Evolutionary conservation across 1,140 invertebrate genomes (phyloP), one percentile per base, ranked within the genome.

Genomic region (Lasioglossum albipes): DNA sequence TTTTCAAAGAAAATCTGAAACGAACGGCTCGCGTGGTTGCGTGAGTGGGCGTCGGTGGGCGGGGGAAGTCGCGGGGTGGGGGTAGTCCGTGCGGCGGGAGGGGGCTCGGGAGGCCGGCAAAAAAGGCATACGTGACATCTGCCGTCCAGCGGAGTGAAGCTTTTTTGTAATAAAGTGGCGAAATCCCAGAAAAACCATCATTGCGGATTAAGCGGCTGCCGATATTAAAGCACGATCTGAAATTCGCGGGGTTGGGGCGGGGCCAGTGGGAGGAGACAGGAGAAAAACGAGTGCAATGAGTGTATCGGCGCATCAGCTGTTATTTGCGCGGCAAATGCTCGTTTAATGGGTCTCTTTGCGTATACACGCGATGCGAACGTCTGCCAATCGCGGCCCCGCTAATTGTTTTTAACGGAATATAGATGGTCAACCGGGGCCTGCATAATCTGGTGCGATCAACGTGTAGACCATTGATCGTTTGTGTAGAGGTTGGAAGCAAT

Each of bases 161-260:
- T 86, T 92, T 93, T 93, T 93, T 93, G 91, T 91, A 92, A 93
- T 93, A 92, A 93, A 92, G 90, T 87, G 82, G 77, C 75, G 88
- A 86, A 87, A 87, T 89, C 84, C 78, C 75, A 81, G 87, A 90
- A 91, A 92, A 92, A 92, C 81, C 82, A 78, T 87, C 89, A 84
- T 89, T 86, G 89, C 90, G 86, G 88, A 90, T 91, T 91, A 90
- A 89, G 88, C 89, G 84, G 83, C 76, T 72, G 81, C 89, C 85
- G 89, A 91, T 91, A 90, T 90, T 91, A 87, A 89, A 90, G 84
- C 82, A 88, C 86, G 88, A 89, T 90, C 87, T 88, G 87, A 89
- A 90, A 89, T 91, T 90, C 80, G 83, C 62, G 59, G 2, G 45
- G 31, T 0, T 52, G 22, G 6, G 45, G 16, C 10, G 45, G 9